Evolutionary conservation across 92 coral and sea anemone genomes (phyloP).

Genomic region (Phenganax stokvisi): DNA sequence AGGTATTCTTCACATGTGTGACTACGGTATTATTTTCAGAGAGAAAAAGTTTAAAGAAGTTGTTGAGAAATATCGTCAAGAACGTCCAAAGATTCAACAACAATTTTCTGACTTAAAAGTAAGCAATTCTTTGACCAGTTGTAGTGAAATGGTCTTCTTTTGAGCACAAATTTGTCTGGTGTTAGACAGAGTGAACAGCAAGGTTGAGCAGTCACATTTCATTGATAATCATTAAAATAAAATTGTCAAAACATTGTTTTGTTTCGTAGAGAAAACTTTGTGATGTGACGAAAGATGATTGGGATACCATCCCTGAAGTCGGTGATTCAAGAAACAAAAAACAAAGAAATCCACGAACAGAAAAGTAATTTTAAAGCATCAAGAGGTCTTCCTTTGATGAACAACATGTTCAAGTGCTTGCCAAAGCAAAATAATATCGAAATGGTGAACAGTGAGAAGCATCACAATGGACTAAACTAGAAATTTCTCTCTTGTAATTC

Average conservation of each 20-base stretch:
- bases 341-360: constrained; percentile 88
- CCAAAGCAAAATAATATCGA: too few relatives aligned
- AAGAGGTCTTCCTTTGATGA: neutral
- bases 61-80: constrained; percentile 92
- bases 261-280: constrained; percentile 80
- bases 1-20: too few relatives aligned
- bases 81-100: constrained; percentile 92
- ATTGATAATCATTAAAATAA: too few relatives aligned
- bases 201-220: too few relatives aligned
- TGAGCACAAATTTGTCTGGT: too few relatives aligned
- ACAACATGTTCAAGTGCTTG: too few relatives aligned
- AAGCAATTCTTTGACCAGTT: neutral
- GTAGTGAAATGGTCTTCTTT: too few relatives aligned
- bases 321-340: constrained; percentile 92
- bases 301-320: constrained; percentile 91
- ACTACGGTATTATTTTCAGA: constrained; percentile 33
- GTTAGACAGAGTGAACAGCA: too few relatives aligned
- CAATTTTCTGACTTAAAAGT: constrained; percentile 98
- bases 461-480: too few relatives aligned
- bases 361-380: constrained; percentile 54
- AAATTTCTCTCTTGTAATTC: neutral
- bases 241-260: neutral
- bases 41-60: constrained; percentile 90
- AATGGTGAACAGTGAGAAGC: too few relatives aligned
- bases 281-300: constrained; percentile 88